These are phyloP conservation scores for Pterois miles DNA, from an alignment of 2,797 vertebrate genomes.

Conservation along the genomic window DNA sequence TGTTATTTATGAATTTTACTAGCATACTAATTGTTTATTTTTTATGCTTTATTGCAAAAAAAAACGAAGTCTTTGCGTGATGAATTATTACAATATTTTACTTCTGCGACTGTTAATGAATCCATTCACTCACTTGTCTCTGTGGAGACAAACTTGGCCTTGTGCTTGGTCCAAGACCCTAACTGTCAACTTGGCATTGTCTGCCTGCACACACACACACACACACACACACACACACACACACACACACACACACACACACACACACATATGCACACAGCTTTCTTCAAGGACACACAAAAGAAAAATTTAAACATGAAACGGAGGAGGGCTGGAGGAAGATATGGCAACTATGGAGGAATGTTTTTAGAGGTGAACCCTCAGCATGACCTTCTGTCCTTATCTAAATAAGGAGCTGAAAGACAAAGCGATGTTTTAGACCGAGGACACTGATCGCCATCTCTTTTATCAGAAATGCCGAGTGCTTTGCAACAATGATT, in stretches of 20 bases:
- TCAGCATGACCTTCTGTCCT: slow-evolving; percentile 61
- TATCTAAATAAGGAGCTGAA: slow-evolving; percentile 40
- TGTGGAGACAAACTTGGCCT: slow-evolving; percentile 71
- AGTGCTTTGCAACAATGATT: slow-evolving; percentile 5
- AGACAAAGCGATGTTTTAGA: slow-evolving; percentile 7
- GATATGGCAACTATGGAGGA: slow-evolving; percentile 71
- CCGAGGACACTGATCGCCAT: background rate
- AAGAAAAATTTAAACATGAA: slow-evolving; percentile 59
- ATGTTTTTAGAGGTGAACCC: slow-evolving; percentile 58
- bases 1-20: background rate
- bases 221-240: background rate
- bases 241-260: slow-evolving; percentile 7
- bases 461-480: background rate
- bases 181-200: slow-evolving; percentile 67
- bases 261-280: slow-evolving; percentile 24
- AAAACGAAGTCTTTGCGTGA: background rate
- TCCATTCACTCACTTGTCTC: slow-evolving; percentile 19
- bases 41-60: background rate
- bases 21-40: background rate
- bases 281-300: slow-evolving; percentile 49
- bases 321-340: slow-evolving; percentile 45
- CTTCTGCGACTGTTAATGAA: background rate
- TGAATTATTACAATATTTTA: background rate
- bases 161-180: slow-evolving; percentile 59
- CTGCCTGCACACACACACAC: background rate